Evolutionary conservation across 2,888 invertebrate species (phyloP).

Genomic region (Perdita meconis): DNA sequence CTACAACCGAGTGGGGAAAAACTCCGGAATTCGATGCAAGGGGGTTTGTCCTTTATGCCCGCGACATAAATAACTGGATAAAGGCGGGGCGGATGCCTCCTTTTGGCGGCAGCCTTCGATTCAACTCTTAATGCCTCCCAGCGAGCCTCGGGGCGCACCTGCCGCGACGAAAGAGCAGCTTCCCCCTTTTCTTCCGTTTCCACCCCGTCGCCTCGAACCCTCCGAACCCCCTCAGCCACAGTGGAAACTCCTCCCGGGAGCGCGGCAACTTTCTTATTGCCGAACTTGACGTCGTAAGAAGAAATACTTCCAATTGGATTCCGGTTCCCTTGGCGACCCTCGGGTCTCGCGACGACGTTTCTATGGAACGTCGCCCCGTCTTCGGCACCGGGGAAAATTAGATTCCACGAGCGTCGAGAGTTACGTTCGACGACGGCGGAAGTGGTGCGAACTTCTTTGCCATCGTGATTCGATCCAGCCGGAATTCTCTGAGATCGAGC

Average conservation of each 20-base stretch:
- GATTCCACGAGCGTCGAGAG: conserved; percentile 47
- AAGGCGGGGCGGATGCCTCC: conserved; percentile 67
- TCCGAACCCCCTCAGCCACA: conserved; percentile 4
- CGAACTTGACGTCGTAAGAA: conserved; percentile 80
- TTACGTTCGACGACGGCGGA: conserved; percentile 32
- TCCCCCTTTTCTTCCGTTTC: conserved; percentile 53
- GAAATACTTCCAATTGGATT: conserved; percentile 74
- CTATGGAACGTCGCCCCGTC: conserved; percentile 37
- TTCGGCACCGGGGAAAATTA: conserved; percentile 37
- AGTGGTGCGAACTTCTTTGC: conserved; percentile 27
- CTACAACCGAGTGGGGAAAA: conserved; percentile 7
- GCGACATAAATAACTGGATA: conserved; percentile 80
- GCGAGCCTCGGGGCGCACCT: conserved; percentile 61
- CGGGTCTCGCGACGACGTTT: conserved; percentile 42
- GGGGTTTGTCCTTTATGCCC: conserved; percentile 64
- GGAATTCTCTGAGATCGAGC: not conserved
- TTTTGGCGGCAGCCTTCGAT: conserved; percentile 70
- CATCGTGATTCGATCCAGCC: conserved; percentile 7
- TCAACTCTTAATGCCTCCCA: conserved; percentile 79
- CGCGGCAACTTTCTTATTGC: conserved; percentile 81
- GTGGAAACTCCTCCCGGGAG: conserved; percentile 32
- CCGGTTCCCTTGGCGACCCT: conserved; percentile 64
- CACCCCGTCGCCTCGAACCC: conserved; percentile 40
- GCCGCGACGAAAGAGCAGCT: conserved; percentile 71
- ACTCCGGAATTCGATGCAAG: conserved; percentile 60